These are phyloP conservation scores for Diorhabda sublineata DNA, from an alignment of 1,140 invertebrate species.

Conservation along the genomic window DNA sequence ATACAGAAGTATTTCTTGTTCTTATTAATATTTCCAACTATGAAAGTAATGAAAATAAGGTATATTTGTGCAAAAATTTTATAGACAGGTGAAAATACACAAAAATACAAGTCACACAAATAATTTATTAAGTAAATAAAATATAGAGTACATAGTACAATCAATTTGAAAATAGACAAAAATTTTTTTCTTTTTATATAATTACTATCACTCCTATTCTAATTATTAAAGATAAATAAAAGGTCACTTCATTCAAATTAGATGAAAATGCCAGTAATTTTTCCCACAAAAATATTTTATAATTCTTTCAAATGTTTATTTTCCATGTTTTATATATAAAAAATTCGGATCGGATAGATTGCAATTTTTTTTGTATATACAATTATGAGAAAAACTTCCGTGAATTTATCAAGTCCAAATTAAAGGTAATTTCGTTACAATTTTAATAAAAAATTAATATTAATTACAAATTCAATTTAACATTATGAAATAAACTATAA, in stretches of 20 bases:
- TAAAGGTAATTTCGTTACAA: too few species aligned
- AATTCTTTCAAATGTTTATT: slow-evolving; percentile 3
- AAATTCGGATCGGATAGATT: not conserved
- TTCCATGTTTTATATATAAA: not conserved
- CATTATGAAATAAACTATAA: slow-evolving; percentile 10
- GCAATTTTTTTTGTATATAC: not conserved
- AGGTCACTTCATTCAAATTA: slow-evolving; percentile 21
- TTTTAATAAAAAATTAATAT: too few species aligned
- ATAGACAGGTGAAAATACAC: not conserved
- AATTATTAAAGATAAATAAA: slow-evolving; percentile 16
- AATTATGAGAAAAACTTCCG: slow-evolving; percentile 10
- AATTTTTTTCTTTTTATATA: slow-evolving; percentile 11
- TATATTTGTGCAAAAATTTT: too few species aligned
- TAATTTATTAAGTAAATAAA: slow-evolving; percentile 26
- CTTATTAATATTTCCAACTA: too few species aligned
- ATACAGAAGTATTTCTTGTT: too few species aligned
- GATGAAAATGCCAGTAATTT: slow-evolving; percentile 5
- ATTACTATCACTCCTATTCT: slow-evolving; percentile 19
- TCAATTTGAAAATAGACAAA: slow-evolving; percentile 22
- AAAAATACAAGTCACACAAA: slow-evolving; percentile 18
- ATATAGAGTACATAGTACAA: slow-evolving; percentile 23
- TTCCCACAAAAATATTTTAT: slow-evolving; percentile 13
- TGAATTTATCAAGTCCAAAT: not conserved
- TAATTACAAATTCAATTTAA: not conserved
- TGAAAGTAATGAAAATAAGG: too few species aligned